A percentile compares a stretch with the other conserved stretches of the same genome.
Conservation (phyloP, 2,797 vertebrate genomes). For the Gymnopithys bicolor region DNA sequence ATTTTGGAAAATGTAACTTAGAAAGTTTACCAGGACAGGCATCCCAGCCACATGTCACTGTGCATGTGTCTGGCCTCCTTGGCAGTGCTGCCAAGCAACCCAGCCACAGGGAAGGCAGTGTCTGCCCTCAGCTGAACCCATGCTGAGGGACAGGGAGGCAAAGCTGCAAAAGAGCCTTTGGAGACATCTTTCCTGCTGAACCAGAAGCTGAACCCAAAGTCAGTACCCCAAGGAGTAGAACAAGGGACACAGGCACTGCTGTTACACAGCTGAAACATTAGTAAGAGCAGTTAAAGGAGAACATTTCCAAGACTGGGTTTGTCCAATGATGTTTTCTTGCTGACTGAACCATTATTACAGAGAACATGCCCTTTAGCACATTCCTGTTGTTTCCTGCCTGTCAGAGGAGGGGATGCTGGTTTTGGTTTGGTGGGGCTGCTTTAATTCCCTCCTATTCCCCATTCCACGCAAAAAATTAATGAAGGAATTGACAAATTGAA, state of each 20-base stretch:
- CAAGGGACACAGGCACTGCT: background rate
- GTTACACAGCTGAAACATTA: background rate
- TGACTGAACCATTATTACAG: background rate
- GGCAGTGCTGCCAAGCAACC: background rate
- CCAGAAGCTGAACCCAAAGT: background rate
- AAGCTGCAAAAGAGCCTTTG: background rate
- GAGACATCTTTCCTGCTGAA: background rate
- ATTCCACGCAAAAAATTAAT: background rate
- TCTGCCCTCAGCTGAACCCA: conserved; percentile 4
- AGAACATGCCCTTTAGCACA: background rate
- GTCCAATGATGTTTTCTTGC: background rate
- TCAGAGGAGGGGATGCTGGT: background rate
- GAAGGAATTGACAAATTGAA: background rate
- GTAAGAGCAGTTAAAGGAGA: background rate
- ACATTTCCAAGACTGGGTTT: background rate
- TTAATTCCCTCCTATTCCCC: background rate
- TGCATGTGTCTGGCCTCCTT: background rate
- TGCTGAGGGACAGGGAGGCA: accelerated
- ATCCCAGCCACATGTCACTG: background rate
- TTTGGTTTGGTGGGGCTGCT: background rate
- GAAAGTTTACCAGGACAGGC: background rate
- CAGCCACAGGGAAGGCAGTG: background rate
- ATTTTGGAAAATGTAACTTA: background rate
- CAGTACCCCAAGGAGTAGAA: background rate
- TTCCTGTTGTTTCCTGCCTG: background rate